These are phyloP conservation scores for Phalacrocorax brasilianus DNA, from an alignment of 2,113 vertebrate species.

Conservation along the genomic window DNA sequence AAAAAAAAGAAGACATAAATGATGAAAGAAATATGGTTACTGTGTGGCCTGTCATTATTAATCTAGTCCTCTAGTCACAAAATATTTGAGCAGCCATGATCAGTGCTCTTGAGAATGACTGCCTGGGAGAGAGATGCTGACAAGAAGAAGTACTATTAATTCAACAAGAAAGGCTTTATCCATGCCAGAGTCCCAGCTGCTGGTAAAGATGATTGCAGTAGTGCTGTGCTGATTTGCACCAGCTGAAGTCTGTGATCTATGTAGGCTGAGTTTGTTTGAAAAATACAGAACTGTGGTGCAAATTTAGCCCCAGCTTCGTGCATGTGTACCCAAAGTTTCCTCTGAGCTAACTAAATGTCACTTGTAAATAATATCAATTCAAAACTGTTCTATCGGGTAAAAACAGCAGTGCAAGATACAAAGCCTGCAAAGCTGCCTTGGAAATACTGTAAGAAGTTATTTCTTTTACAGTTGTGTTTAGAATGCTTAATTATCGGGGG, in stretches of 20 bases:
- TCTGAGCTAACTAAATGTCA: neutral
- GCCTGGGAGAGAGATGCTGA: neutral
- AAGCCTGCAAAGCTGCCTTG: neutral
- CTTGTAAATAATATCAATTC: neutral
- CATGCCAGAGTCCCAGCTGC: neutral
- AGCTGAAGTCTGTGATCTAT: neutral
- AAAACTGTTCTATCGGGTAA: neutral
- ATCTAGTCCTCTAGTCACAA: neutral
- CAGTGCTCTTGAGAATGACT: neutral
- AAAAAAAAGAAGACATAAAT: neutral
- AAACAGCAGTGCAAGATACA: neutral
- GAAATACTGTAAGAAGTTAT: neutral
- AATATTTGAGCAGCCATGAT: neutral
- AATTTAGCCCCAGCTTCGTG: neutral
- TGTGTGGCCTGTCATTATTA: neutral
- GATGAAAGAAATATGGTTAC: neutral
- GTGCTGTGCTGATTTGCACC: neutral
- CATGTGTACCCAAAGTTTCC: neutral
- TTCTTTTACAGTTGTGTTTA: neutral
- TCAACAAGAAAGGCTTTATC: neutral
- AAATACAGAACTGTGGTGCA: neutral
- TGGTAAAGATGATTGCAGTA: neutral
- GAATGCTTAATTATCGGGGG: neutral
- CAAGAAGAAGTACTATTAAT: neutral
- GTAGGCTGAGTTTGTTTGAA: neutral